phyloP scores from a whole-genome alignment of 2,888 invertebrate genomes.

The Hirtodrosophila duncani region DNA sequence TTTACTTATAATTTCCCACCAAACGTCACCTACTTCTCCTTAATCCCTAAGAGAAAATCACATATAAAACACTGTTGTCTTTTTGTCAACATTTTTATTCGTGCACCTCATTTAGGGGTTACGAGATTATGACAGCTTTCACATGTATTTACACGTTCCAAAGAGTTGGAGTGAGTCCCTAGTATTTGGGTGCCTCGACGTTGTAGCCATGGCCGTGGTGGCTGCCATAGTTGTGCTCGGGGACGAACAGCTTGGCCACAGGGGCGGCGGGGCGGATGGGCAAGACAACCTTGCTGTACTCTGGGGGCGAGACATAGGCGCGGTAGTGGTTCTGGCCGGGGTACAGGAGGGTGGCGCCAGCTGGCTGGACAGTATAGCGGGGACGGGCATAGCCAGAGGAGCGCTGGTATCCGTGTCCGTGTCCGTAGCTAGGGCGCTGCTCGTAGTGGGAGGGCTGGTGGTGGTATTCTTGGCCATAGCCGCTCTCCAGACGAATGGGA shows the following conservation, averaged over 20 bases:
- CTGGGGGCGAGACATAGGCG: slow-evolving; percentile 53
- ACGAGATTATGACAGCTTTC: too few species aligned
- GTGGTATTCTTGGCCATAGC: slow-evolving; percentile 25
- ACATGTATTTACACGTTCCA: too few species aligned
- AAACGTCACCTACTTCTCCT: too few species aligned
- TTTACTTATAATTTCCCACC: too few species aligned
- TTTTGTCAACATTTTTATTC: slow-evolving; percentile 22
- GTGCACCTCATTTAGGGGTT: slow-evolving; percentile 18
- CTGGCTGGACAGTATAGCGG: slow-evolving; percentile 47
- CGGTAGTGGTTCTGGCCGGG: slow-evolving; percentile 66
- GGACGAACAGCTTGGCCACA: slow-evolving; percentile 68
- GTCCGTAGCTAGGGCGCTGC: slow-evolving; percentile 2
- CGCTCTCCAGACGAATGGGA: slow-evolving; percentile 45
- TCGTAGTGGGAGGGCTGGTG: background rate
- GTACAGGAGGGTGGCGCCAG: slow-evolving; percentile 57
- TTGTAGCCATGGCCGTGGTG: slow-evolving; percentile 24
- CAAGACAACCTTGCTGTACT: slow-evolving; percentile 64
- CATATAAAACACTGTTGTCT: too few species aligned
- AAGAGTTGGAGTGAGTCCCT: slow-evolving; percentile 5
- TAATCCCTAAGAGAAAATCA: too few species aligned
- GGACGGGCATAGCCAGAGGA: slow-evolving; percentile 34
- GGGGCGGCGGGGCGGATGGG: slow-evolving; percentile 60
- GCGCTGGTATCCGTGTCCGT: slow-evolving; percentile 15
- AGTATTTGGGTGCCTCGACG: slow-evolving; percentile 24
- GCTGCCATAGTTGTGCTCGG: slow-evolving; percentile 48